Base-by-base conservation (phyloP, 2,888 invertebrate genomes). In the Biston stratarius region DNA sequence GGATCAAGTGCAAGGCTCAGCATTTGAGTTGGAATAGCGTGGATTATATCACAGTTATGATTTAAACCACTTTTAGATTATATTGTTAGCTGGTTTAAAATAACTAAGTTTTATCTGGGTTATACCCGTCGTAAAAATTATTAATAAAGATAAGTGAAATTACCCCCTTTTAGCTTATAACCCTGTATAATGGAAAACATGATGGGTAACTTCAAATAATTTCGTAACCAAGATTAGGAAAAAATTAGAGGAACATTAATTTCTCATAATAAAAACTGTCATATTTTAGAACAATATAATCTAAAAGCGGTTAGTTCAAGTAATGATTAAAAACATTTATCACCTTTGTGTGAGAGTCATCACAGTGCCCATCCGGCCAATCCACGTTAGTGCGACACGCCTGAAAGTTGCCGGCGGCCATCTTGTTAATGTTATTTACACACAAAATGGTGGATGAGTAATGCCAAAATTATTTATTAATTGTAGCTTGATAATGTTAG, bases 291-390 rank as follows among this genome's bases (percentile, higher is more conserved):
- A 65, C 40, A 42, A 60, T 65, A 48, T 55, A 65, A 49, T 60
- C 64, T 47, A 65, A 42, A 53, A 49, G 11, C 44, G 11, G 55
- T n/a, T 34, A 10, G n/a, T 53, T 12, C 40, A 40, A 64, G 24
- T 73, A 71, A 74, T 56, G 60, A 64, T 68, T 52, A 57, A 53
- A 63, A 78, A 80, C 71, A 74, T 83, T 81, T 88, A 78, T 94
- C 92, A 94, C 93, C 93, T 94, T 92, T 58, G 92, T 91, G 80
- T 92, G 91, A 80, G 86, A 86, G 87, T 93, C 93, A 85, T 92
- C 93, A 86, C 81, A 87, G 79, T 83, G 87, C 84, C 90, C 91
- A 83, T 90, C 91, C 80, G 90, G 89, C 87, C 89, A 89, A 85
- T 89, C 92, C 80, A 82, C 91, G 88, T 90, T 92, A 93, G 88